phyloP scores from a whole-genome alignment of 2,113 vertebrate genomes.

The Phocoena phocoena region DNA sequence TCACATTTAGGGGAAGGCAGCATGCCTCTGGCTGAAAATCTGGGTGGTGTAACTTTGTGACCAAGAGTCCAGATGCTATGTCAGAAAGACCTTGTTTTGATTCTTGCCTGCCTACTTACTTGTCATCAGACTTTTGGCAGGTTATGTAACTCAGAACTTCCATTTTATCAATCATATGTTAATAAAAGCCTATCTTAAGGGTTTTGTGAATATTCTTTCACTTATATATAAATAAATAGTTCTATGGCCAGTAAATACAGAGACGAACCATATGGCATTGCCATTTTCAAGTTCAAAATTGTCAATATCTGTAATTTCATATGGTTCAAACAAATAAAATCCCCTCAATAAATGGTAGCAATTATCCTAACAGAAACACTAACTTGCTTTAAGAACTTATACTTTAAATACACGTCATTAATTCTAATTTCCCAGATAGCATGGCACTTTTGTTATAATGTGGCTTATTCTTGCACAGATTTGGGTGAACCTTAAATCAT shows the following conservation, averaged over 20 bases:
- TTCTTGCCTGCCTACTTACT: not conserved
- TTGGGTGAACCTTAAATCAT: not conserved
- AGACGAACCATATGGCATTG: not conserved
- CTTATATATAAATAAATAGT: not conserved
- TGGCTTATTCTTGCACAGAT: not conserved
- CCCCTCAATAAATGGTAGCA: not conserved
- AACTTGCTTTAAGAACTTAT: not conserved
- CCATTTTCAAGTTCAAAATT: not conserved
- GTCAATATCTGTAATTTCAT: not conserved
- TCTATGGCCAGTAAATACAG: not conserved
- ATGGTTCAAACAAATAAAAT: not conserved
- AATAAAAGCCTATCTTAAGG: not conserved
- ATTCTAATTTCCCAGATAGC: not conserved
- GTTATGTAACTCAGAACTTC: not conserved
- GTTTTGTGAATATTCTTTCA: not conserved
- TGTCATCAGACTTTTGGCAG: not conserved
- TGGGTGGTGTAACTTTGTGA: not conserved
- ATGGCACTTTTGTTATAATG: not conserved
- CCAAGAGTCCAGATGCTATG: not conserved
- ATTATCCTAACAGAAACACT: not conserved
- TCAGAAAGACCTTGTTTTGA: conserved; percentile 1
- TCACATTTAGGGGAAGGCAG: not conserved
- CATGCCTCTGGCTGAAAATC: not conserved
- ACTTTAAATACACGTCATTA: not conserved
- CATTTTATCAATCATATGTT: not conserved